Evolutionary conservation across 2,797 vertebrate genomes (phyloP).

Genomic region (Centropyge bicolor): DNA sequence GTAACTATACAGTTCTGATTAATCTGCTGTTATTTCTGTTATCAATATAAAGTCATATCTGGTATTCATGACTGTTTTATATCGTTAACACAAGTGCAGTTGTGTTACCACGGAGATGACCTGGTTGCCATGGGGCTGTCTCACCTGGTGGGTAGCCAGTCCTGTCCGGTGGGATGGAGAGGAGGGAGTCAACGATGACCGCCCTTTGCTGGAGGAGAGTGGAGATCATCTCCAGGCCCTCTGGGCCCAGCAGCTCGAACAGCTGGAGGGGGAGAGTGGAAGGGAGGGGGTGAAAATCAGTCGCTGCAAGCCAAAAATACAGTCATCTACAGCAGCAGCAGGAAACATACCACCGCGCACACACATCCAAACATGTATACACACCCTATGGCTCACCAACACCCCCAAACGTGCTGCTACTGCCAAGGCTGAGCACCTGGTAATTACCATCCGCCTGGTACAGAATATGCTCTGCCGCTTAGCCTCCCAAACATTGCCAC

Average conservation of each 20-base stretch:
- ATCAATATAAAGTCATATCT: background rate
- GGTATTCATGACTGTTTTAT: slow-evolving; percentile 17
- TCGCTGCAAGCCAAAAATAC: slow-evolving; percentile 17
- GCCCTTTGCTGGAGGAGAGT: slow-evolving; percentile 92
- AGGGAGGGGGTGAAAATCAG: slow-evolving; percentile 18
- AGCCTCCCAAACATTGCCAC: slow-evolving; percentile 78
- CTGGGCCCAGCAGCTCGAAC: slow-evolving; percentile 94
- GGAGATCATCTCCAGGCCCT: slow-evolving; percentile 96
- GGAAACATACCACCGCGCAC: background rate
- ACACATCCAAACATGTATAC: slow-evolving; percentile 49
- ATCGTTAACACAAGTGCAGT: background rate
- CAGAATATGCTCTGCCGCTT: slow-evolving; percentile 75
- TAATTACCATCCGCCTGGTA: slow-evolving; percentile 77
- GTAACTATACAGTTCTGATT: background rate
- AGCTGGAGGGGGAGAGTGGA: slow-evolving; percentile 80
- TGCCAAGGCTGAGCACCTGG: slow-evolving; percentile 78
- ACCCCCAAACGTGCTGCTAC: slow-evolving; percentile 23
- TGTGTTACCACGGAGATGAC: slow-evolving; percentile 49
- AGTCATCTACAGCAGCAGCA: slow-evolving; percentile 7
- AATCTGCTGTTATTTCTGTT: background rate
- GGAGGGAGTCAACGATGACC: slow-evolving; percentile 89
- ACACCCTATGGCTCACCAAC: slow-evolving; percentile 56
- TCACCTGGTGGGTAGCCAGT: slow-evolving; percentile 87
- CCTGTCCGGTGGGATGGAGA: slow-evolving; percentile 84
- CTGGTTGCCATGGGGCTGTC: slow-evolving; percentile 50